Percentiles rank a stretch among this genome's conserved stretches.
Evolutionary conservation across 2,113 vertebrate genomes (phyloP).

Genomic region (Maccullochella peelii): DNA sequence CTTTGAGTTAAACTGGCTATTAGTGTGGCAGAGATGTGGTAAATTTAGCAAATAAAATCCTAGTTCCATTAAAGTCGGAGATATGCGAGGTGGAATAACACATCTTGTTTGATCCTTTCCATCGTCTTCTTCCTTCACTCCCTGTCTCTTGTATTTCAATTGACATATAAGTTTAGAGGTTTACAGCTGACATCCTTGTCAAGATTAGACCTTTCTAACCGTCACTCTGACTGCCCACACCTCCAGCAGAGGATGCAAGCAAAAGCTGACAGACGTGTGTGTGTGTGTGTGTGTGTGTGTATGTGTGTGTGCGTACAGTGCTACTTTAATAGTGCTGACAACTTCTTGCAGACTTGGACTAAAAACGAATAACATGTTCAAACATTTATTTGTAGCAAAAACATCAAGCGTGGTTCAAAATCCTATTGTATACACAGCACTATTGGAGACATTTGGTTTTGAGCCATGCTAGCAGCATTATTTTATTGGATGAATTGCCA

Average conservation of each 20-base stretch:
- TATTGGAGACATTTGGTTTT: constrained; percentile 1
- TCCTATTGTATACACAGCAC: neutral
- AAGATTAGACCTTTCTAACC: constrained; percentile 54
- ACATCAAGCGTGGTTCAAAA: neutral
- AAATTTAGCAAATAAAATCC: neutral
- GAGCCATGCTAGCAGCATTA: neutral
- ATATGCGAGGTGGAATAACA: neutral
- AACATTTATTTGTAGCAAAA: constrained; percentile 32
- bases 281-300: neutral
- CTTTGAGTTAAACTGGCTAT: constrained; percentile 8
- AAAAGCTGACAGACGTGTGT: constrained; percentile 48
- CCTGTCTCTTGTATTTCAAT: constrained; percentile 33
- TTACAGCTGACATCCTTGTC: constrained; percentile 39
- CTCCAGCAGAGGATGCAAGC: constrained; percentile 36
- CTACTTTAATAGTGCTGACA: constrained; percentile 43
- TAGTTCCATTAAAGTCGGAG: neutral
- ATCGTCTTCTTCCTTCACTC: neutral
- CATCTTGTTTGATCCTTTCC: constrained; percentile 10
- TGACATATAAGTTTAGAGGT: constrained; percentile 32
- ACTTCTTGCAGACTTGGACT: constrained; percentile 21
- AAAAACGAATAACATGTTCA: constrained; percentile 26
- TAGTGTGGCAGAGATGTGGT: neutral
- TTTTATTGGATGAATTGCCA: neutral
- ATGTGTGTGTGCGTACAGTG: constrained; percentile 7
- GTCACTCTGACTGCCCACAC: constrained; percentile 41